phyloP scores from a whole-genome alignment of 2,113 vertebrate genomes.

The Salvelinus fontinalis region DNA sequence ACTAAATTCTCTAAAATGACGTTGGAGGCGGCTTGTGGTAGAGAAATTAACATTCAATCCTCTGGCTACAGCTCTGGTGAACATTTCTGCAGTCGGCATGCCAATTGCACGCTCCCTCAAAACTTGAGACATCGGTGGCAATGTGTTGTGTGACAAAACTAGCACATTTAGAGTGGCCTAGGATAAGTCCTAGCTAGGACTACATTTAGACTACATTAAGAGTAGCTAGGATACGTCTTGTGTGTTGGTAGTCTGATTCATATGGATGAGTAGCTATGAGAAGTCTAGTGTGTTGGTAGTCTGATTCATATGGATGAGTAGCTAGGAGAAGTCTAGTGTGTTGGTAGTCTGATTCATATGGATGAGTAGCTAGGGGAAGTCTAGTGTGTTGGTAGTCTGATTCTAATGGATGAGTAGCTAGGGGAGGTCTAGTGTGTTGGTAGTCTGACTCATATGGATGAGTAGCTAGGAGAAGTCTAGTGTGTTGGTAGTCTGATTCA shows the following conservation, averaged over 20 bases:
- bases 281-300: constrained; percentile 34
- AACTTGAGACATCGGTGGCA: too few relatives aligned
- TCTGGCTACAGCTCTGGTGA: too few relatives aligned
- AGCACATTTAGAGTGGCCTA: too few relatives aligned
- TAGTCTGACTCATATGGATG: constrained; percentile 52
- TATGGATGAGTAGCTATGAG: constrained; percentile 34
- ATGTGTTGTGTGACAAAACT: too few relatives aligned
- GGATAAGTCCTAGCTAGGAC: too few relatives aligned
- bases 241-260: constrained; percentile 49
- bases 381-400: constrained; percentile 41
- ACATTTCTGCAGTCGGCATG: too few relatives aligned
- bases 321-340: constrained; percentile 41
- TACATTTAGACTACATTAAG: too few relatives aligned
- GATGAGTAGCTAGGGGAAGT: constrained; percentile 14
- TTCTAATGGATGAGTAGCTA: constrained; percentile 43
- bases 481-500: constrained; percentile 49
- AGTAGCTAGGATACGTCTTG: neutral
- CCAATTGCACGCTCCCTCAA: too few relatives aligned
- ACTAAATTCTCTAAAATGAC: too few relatives aligned
- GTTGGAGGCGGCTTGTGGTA: too few relatives aligned
- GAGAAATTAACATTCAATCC: too few relatives aligned
- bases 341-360: constrained; percentile 51
- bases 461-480: neutral
- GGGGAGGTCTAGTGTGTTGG: constrained; percentile 19
- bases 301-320: constrained; percentile 48